Evolutionary conservation across 2,888 invertebrate species (phyloP).

Genomic region (Meiosimyza platycephala): DNA sequence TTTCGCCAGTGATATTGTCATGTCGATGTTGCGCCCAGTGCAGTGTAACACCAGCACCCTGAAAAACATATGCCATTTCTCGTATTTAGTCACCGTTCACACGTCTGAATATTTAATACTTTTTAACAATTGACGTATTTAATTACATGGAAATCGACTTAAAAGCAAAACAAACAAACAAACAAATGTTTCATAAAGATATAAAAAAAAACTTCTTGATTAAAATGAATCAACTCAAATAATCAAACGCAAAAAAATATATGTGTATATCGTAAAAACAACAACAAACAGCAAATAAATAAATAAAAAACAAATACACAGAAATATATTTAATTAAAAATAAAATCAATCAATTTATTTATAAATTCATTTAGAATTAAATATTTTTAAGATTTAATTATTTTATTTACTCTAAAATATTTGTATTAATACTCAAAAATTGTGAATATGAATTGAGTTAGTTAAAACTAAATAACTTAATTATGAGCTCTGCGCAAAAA

Average conservation of each 20-base stretch:
- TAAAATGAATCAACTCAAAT: not conserved
- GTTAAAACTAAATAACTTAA: no score
- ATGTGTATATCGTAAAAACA: conserved; percentile 5
- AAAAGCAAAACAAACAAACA: conserved; percentile 4
- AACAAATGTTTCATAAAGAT: conserved; percentile 3
- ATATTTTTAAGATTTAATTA: not conserved
- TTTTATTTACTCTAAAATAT: no score
- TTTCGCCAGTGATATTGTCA: no score
- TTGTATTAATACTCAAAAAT: no score
- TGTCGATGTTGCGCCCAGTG: no score
- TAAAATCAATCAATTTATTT: not conserved
- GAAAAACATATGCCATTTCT: not conserved
- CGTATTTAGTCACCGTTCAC: not conserved
- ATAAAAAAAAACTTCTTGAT: not conserved
- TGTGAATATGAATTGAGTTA: no score
- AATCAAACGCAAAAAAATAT: not conserved
- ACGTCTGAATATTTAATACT: not conserved
- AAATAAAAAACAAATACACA: conserved; percentile 30
- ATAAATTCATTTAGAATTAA: conserved; percentile 37
- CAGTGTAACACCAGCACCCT: not conserved
- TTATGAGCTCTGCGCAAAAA: no score
- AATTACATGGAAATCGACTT: not conserved
- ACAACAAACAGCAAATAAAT: conserved; percentile 28
- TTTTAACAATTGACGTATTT: not conserved
- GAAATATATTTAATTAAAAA: not conserved